phyloP scores from a whole-genome alignment of 1,140 invertebrate genomes.

The Charaxes varanes region DNA sequence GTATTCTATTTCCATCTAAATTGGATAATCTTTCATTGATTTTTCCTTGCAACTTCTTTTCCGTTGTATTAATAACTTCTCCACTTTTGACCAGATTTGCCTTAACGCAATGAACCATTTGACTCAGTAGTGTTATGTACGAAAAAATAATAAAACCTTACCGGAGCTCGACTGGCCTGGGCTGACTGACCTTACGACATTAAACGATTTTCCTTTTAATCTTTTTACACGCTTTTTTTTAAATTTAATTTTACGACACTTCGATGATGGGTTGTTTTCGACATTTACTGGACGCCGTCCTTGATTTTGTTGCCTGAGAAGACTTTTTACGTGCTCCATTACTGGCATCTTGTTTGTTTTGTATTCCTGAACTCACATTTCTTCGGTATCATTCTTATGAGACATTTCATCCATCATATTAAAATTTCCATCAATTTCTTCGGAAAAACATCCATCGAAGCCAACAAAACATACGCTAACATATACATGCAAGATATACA shows the following conservation, averaged over 20 bases:
- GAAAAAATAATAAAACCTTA: slow-evolving; percentile 37
- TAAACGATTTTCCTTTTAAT: slow-evolving; percentile 12
- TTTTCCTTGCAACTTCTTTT: slow-evolving; percentile 4
- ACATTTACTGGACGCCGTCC: too few species aligned
- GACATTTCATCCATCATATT: too few species aligned
- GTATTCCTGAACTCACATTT: too few species aligned
- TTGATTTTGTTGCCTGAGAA: too few species aligned
- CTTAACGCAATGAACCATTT: slow-evolving; percentile 49
- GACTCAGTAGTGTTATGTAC: slow-evolving; percentile 24
- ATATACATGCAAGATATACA: slow-evolving; percentile 12
- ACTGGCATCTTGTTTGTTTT: not conserved
- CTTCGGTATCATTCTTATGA: too few species aligned
- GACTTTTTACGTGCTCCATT: not conserved
- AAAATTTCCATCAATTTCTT: not conserved
- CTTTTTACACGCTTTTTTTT: slow-evolving; percentile 7
- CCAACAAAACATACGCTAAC: slow-evolving; percentile 2
- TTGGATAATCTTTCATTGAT: slow-evolving; percentile 1
- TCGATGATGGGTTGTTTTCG: too few species aligned
- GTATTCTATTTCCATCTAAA: too few species aligned
- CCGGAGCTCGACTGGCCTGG: slow-evolving; percentile 53
- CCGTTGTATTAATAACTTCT: not conserved
- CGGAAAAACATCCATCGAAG: too few species aligned
- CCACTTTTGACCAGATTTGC: too few species aligned
- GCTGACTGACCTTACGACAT: slow-evolving; percentile 53
- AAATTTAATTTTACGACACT: slow-evolving; percentile 3